Evolutionary conservation across 2,888 invertebrate species (phyloP), one percentile per base, ranked within the genome.

Genomic region (Leptopterna dolabrata): DNA sequence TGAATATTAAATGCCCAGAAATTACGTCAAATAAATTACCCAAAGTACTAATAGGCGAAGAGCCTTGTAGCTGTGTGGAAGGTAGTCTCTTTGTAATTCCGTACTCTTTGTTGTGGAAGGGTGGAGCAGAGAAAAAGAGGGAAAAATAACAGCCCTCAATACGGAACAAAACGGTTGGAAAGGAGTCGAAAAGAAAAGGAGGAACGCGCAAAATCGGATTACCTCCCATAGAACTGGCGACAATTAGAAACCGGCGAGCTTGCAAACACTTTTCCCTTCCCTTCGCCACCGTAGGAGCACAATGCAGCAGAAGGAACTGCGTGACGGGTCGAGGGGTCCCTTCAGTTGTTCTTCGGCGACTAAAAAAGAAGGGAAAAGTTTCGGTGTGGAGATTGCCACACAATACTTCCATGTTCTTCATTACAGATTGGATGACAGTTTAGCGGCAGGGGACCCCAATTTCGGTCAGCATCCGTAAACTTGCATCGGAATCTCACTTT

Each of bases 161-260:
- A 36, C 24, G 63, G 63, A 63, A 63, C 63, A 63, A 63, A 63
- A 63, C 63, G 63, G 63, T 63, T 24, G 63, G 63, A 11, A 63
- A 63, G 78, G 27, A 78, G 27, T 45, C 24, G 78, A 45, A 78
- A 78, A 43, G 78, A 45, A 78, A 78, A 78, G 78, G 41, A 27
- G 45, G 51, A 55, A 51, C 81, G 45, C 36, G 55, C 81, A 51
- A 81, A 81, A 81, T 81, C 81, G 51, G 81, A 81, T 81, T 81
- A 81, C 81, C 81, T 30, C 30, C 81, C 55, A 45, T 47, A 47
- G 51, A 81, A 81, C 81, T 81, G 30, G 51, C 81, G 27, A 81
- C 81, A 81, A 81, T 81, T 81, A 81, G 81, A 81, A 81, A 81
- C 81, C 81, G 81, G 51, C 81, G 29, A 81, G 81, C 51, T 81